Evolutionary conservation across 2,113 vertebrate genomes (phyloP), one percentile per base, ranked within the genome.

Genomic region (Xiphophorus maculatus): DNA sequence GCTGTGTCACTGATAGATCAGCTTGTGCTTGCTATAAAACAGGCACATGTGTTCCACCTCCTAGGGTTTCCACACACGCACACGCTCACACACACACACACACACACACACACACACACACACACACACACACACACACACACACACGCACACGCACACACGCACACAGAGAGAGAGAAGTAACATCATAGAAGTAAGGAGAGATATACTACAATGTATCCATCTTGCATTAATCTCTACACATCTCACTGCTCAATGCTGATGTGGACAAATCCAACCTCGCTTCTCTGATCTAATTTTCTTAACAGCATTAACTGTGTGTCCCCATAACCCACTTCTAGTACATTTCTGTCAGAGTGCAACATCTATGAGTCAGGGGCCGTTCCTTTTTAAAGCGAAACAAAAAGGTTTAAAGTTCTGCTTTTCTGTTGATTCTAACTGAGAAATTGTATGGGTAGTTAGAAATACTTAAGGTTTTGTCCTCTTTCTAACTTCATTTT

Each of bases 1-100:
- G 87, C 90, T 58, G 82, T 94, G 95, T 94, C 95, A 95, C 90
- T 95, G 94, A 95, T 93, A 91, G 92, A 94, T 94, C 89, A 86
- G 92, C 82, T 83, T 82, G 63, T 81, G 68, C 63, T 87, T 89
- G 87, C 89, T 94, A 91, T 92, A 90, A 94, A 94, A 90, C 92
- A 92, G 91, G 79, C 86, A 19, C 84, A 92, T 92, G 87, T 85
- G 91, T 93, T 90, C 87, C 83, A 73, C 77, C 66, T 79, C 79
- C 75, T 69, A 74, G 66, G 85, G 77, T 71, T 71, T 40, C 29
- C 69, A 71, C 60, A 73, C 73, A 76, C n/a, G n/a, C 70, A 86
- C 35, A 11, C 35, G 12, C 10, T 3, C 10, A 1, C 33, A 35
- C 33, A 32, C 32, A 32, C 32, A 32, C 0, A 0, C 32, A 32